These are phyloP conservation scores for Schmidtea mediterranea DNA, from an alignment of 1,140 invertebrate species.

Conservation along the genomic window DNA sequence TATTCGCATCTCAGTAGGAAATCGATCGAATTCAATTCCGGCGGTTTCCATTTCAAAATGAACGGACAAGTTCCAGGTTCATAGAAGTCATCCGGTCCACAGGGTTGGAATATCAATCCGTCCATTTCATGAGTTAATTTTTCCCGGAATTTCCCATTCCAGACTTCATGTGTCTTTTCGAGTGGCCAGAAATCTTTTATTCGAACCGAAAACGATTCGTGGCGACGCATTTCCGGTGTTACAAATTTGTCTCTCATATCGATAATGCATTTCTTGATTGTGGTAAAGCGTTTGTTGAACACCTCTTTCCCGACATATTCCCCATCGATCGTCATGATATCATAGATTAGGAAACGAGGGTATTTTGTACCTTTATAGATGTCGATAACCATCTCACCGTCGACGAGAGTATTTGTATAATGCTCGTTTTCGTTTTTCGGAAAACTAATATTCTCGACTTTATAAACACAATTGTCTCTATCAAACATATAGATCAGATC, in stretches of 20 bases:
- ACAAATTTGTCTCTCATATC: too few relatives aligned
- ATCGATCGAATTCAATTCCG: conserved; percentile 69
- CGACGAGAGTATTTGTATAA: conserved; percentile 55
- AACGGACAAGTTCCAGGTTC: conserved; percentile 46
- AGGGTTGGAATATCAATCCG: conserved; percentile 85
- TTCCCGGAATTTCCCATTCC: conserved; percentile 56
- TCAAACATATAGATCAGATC: conserved; percentile 72
- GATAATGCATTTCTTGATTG: background rate
- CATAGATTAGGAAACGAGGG: conserved; percentile 75
- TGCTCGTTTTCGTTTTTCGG: conserved; percentile 41
- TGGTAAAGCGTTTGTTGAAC: background rate
- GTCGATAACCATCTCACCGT: conserved; percentile 84
- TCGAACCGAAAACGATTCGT: too few relatives aligned
- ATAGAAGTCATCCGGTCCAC: conserved; percentile 40
- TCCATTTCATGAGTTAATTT: conserved; percentile 73
- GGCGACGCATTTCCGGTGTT: too few relatives aligned
- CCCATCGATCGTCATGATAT: conserved; percentile 56
- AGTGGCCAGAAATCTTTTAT: too few relatives aligned
- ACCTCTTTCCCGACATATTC: conserved; percentile 7
- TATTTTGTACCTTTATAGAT: conserved; percentile 40
- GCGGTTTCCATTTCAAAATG: conserved; percentile 90
- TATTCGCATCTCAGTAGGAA: too few relatives aligned
- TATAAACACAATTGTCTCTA: conserved; percentile 73
- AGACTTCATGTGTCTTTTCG: too few relatives aligned
- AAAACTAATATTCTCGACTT: conserved; percentile 31